Percentiles rank a stretch among this genome's conserved stretches.
Conservation (phyloP, 2,113 vertebrate species). For the Sphyrna mokarran region DNA sequence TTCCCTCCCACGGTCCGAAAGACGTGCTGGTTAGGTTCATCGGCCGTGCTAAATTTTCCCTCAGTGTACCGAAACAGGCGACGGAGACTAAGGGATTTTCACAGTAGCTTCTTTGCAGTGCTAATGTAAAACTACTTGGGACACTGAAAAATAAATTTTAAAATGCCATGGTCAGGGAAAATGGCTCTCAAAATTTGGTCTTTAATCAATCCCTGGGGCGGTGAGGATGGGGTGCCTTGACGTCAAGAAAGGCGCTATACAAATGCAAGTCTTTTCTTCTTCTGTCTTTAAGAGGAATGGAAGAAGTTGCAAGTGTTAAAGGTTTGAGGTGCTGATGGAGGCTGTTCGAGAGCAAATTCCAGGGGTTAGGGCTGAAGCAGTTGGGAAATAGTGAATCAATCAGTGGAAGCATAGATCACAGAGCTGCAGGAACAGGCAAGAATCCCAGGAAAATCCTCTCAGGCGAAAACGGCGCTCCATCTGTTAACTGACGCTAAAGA, state of each 20-base stretch:
- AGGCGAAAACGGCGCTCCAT: neutral
- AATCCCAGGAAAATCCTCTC: neutral
- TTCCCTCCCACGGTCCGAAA: no score
- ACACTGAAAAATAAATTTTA: no score
- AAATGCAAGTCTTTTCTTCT: neutral
- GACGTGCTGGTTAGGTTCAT: no score
- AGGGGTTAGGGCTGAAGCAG: neutral
- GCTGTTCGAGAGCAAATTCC: no score
- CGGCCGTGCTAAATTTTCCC: no score
- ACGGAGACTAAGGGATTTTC: no score
- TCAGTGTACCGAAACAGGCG: no score
- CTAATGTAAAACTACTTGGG: no score
- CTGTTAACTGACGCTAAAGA: neutral
- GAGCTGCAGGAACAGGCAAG: no score
- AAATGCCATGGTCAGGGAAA: neutral
- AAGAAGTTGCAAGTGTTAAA: neutral
- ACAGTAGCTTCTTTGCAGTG: no score
- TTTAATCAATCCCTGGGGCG: neutral
- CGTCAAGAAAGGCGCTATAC: neutral
- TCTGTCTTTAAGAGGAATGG: neutral
- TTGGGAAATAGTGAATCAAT: neutral
- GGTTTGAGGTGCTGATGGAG: neutral
- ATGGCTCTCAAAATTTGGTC: neutral
- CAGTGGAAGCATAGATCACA: neutral
- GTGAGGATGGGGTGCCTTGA: no score